Conservation (phyloP, 2,797 vertebrate species). For the Macropodus opercularis region DNA sequence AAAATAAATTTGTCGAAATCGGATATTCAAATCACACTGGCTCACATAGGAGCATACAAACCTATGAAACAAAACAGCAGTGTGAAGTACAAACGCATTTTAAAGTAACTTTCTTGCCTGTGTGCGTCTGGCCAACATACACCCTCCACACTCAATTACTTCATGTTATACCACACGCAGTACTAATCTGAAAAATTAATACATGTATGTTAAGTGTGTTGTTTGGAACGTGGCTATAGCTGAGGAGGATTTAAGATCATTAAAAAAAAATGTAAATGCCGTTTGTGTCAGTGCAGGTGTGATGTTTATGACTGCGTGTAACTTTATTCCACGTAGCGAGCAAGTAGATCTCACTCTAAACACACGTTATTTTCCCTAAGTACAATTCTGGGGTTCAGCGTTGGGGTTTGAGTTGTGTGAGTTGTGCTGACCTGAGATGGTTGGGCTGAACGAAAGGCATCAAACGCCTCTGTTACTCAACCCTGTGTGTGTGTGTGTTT, state of each 20-base stretch:
- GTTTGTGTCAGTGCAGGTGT: slow-evolving; percentile 8
- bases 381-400: slow-evolving; percentile 34
- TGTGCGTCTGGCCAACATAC: slow-evolving; percentile 57
- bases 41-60: slow-evolving; percentile 74
- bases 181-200: slow-evolving; percentile 33
- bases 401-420: slow-evolving; percentile 30
- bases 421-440: slow-evolving; percentile 70
- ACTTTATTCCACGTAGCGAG: slow-evolving; percentile 13
- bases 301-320: not conserved
- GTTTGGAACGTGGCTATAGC: slow-evolving; percentile 39
- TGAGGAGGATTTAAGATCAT: slow-evolving; percentile 33
- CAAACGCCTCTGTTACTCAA: slow-evolving; percentile 19
- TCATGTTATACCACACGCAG: slow-evolving; percentile 38
- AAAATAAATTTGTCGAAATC: slow-evolving; percentile 68
- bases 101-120: slow-evolving; percentile 55
- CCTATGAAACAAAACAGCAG: slow-evolving; percentile 70
- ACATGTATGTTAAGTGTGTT: slow-evolving; percentile 38
- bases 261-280: slow-evolving; percentile 15
- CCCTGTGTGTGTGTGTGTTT: slow-evolving; percentile 29
- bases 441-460: slow-evolving; percentile 41
- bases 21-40: slow-evolving; percentile 60
- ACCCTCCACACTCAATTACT: slow-evolving; percentile 44
- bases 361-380: slow-evolving; percentile 25
- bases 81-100: slow-evolving; percentile 77
- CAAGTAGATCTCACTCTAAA: slow-evolving; percentile 18